These are phyloP conservation scores for Eristalinus sepulchralis DNA, from an alignment of 2,888 invertebrate genomes.

Conservation along the genomic window DNA sequence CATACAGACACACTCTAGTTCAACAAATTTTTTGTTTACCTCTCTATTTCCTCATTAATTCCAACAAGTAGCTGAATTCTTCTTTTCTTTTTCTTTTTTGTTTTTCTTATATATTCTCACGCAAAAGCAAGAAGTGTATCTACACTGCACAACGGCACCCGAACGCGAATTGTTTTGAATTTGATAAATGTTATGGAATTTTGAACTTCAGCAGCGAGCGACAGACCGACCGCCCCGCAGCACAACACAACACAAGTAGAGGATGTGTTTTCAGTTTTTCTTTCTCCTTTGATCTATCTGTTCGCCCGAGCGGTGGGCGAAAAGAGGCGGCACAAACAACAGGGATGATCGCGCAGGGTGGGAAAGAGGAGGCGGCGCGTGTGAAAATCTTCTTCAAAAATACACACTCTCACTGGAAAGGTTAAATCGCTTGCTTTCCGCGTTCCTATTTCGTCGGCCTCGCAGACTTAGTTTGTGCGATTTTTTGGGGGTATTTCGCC, in stretches of 20 bases:
- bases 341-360: conserved; percentile 4
- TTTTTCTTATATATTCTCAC: neutral
- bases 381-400: conserved; percentile 37
- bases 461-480: neutral
- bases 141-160: neutral
- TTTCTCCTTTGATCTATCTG: neutral
- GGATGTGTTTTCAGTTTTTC: conserved; percentile 4
- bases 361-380: conserved; percentile 27
- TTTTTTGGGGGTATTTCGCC: conserved; percentile 10
- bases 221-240: neutral
- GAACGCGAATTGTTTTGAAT: conserved; percentile 31
- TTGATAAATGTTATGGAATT: conserved; percentile 43
- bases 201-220: conserved; percentile 11
- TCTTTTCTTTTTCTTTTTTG: conserved; percentile 25
- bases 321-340: conserved; percentile 26
- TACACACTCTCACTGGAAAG: neutral
- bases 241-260: conserved; percentile 12
- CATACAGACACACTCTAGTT: conserved; percentile 61
- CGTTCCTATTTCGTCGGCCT: neutral
- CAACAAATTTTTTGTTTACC: conserved; percentile 51
- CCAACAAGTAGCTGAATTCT: conserved; percentile 64
- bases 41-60: conserved; percentile 57
- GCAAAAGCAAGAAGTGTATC: neutral
- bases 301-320: conserved; percentile 32
- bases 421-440: neutral